Percentiles rank a stretch among this genome's conserved stretches.
These are phyloP conservation scores for Coregonus clupeaformis DNA, from an alignment of 2,113 vertebrate species.

Conservation along the genomic window DNA sequence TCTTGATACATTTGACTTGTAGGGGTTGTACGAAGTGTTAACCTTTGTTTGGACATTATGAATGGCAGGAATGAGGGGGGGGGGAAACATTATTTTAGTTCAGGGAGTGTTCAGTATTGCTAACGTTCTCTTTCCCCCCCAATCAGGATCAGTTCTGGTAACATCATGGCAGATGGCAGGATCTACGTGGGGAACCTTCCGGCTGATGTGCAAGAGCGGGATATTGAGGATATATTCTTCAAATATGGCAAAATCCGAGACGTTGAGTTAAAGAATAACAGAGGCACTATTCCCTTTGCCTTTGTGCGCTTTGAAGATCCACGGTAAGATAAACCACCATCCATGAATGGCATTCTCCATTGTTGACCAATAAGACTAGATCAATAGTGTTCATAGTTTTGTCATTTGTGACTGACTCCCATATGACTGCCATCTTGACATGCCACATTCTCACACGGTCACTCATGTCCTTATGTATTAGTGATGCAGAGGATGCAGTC, in stretches of 20 bases:
- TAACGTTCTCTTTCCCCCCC: not conserved
- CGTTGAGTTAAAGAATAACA: slow-evolving; percentile 81
- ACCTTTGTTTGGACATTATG: too few relatives aligned
- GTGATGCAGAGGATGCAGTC: slow-evolving; percentile 74
- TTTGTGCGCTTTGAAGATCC: slow-evolving; percentile 71
- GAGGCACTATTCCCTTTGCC: slow-evolving; percentile 78
- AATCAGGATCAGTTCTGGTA: slow-evolving; percentile 19
- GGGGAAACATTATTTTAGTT: too few relatives aligned
- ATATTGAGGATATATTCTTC: slow-evolving; percentile 80
- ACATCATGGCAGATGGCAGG: slow-evolving; percentile 73
- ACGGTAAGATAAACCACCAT: slow-evolving; percentile 52
- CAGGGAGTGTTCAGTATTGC: not conserved
- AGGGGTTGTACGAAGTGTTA: too few relatives aligned
- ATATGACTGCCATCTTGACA: too few relatives aligned
- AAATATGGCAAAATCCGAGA: slow-evolving; percentile 81
- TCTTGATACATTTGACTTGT: too few relatives aligned
- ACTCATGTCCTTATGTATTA: slow-evolving; percentile 43
- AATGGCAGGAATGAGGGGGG: too few relatives aligned
- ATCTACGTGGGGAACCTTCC: slow-evolving; percentile 83
- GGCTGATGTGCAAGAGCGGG: slow-evolving; percentile 78
- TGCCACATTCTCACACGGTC: too few relatives aligned
- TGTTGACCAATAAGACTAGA: too few relatives aligned
- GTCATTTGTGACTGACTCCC: too few relatives aligned
- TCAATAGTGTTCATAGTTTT: too few relatives aligned
- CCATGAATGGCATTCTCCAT: too few relatives aligned